phyloP scores from a whole-genome alignment of 2,113 vertebrate genomes.

The Neopipo cinnamomea region DNA sequence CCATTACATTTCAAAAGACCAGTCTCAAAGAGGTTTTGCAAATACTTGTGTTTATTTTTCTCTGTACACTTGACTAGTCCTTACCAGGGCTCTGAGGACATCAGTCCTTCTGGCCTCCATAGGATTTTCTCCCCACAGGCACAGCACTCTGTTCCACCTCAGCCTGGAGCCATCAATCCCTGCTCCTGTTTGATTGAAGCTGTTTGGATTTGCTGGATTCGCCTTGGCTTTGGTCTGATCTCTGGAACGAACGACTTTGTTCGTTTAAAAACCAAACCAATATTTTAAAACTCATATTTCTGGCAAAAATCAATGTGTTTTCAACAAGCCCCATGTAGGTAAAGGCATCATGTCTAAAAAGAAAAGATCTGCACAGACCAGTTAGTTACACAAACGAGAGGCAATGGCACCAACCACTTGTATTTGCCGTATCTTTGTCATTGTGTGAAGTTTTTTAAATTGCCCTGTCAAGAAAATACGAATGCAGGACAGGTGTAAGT shows the following conservation, averaged over 20 bases:
- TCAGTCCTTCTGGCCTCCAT: background rate
- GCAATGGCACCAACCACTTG: background rate
- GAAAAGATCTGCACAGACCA: background rate
- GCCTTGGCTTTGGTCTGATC: background rate
- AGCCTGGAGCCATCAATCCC: background rate
- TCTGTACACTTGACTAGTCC: background rate
- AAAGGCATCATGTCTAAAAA: background rate
- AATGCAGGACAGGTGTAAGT: conserved; percentile 39
- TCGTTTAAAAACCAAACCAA: background rate
- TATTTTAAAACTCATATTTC: background rate
- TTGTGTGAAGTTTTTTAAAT: conserved; percentile 33
- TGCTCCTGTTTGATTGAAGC: background rate
- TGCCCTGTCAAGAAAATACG: conserved; percentile 34
- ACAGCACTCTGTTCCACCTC: background rate
- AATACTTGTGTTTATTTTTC: background rate
- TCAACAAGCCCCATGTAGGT: background rate
- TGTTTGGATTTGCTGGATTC: background rate
- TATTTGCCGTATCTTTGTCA: background rate
- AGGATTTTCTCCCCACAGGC: background rate
- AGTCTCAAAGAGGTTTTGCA: background rate
- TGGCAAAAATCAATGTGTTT: background rate
- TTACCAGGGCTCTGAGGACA: background rate
- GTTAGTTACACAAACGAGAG: conserved; percentile 21
- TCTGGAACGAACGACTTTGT: background rate
- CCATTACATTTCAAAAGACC: background rate